Evolutionary conservation across 2,888 invertebrate genomes (phyloP).

Genomic region (Tolmerus cingulatus): DNA sequence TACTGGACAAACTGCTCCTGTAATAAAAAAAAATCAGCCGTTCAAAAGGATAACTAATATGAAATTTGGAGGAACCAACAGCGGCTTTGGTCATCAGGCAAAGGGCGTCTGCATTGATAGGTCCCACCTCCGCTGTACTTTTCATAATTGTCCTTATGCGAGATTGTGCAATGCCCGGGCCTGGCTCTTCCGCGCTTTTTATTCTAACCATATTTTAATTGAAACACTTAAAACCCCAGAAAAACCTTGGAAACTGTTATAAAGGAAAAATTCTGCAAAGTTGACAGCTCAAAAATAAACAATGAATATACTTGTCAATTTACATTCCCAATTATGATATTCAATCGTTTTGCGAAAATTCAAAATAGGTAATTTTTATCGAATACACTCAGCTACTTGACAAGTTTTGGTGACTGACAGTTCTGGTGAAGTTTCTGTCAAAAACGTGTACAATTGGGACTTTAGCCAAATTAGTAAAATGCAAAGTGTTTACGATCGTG

Average conservation of each 20-base stretch:
- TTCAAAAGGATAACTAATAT: neutral
- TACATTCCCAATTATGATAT: neutral
- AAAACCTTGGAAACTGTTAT: too few relatives aligned
- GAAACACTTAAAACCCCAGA: neutral
- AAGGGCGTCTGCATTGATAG: constrained; percentile 57
- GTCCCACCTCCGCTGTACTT: constrained; percentile 59
- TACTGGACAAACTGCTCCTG: constrained; percentile 59
- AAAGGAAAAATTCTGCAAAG: too few relatives aligned
- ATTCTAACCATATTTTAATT: neutral
- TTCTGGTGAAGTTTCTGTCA: neutral
- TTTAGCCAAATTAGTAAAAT: constrained; percentile 46
- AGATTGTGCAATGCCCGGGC: neutral
- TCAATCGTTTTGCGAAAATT: neutral
- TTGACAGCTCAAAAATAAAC: neutral
- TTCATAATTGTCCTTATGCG: constrained; percentile 61
- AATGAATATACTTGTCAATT: neutral
- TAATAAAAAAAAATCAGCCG: neutral
- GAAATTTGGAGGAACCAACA: constrained; percentile 6
- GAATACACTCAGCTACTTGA: neutral
- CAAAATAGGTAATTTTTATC: neutral
- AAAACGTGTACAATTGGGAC: neutral
- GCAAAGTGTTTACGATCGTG: constrained; percentile 56
- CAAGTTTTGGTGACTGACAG: neutral
- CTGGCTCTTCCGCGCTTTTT: neutral
- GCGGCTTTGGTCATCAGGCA: constrained; percentile 50